Base-by-base conservation (phyloP, 2,797 vertebrate species). In the Pterois miles region DNA sequence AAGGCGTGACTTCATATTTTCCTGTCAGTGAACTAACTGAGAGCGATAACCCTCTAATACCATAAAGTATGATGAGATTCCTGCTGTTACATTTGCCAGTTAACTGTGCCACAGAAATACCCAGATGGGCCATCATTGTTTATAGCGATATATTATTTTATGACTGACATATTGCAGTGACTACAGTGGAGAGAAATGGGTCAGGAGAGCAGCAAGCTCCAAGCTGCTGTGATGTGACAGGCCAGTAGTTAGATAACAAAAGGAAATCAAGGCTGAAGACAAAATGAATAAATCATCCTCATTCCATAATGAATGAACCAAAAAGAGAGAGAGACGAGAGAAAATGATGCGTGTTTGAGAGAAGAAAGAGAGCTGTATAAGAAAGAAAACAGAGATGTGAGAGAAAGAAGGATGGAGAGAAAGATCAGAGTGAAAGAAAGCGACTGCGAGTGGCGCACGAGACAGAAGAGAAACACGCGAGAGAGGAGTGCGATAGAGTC, bases 261-360 rank as follows among this genome's bases (percentile, higher is more conserved):
- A 88, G 31, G 46, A 82, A 83, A 82, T 84, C 75, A 86, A 88
- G 90, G 77, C 72, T 73, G 52, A 85, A 60, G 73, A 83, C 66
- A 58, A 84, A 87, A 93, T 86, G 62, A 93, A 92, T 93, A 92
- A 93, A 93, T 89, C 81, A 91, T 90, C 43, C 53, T 70, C 36
- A 18, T 76, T 93, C 77, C 81, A 92, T 90, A 91, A 94, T 93
- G 86, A 92, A 89, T 85, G 78, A 90, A 78, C 58, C 67, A 71
- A 80, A 84, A 78, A 62, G 34, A 72, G 73, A 36, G 57, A 4
- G 68, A 75, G 63, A 82, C 74, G 71, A 75, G 70, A 74, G 36
- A 75, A 80, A 80, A 48, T 46, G 14, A 38, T 36, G 72, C 22
- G 6, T 38, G 38, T 40, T 65, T 63, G 46, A 73, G 68, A 56